phyloP scores from a whole-genome alignment of 2,797 vertebrate species.

The Salarias fasciatus region DNA sequence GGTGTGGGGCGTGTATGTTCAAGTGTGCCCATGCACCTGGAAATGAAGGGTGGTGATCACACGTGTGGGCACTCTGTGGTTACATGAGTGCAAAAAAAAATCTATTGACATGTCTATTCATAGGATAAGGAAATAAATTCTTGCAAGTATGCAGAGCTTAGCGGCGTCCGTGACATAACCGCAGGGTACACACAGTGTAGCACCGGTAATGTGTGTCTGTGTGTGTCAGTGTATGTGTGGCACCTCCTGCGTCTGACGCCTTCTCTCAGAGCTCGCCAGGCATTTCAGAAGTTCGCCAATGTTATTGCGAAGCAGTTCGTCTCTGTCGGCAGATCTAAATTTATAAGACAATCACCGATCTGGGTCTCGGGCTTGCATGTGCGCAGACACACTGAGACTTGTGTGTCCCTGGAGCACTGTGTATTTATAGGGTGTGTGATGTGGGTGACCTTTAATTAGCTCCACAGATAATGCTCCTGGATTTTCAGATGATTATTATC shows the following conservation, averaged over 20 bases:
- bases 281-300: slow-evolving; percentile 49
- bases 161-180: slow-evolving; percentile 43
- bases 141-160: slow-evolving; percentile 43
- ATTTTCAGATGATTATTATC: slow-evolving; percentile 68
- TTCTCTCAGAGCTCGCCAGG: slow-evolving; percentile 54
- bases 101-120: slow-evolving; percentile 58
- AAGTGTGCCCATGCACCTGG: slow-evolving; percentile 28
- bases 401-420: slow-evolving; percentile 47
- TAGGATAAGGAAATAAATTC: slow-evolving; percentile 54
- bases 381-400: slow-evolving; percentile 28
- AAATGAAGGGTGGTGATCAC: slow-evolving; percentile 60
- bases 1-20: slow-evolving; percentile 6
- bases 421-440: slow-evolving; percentile 77
- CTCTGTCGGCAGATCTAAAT: slow-evolving; percentile 78
- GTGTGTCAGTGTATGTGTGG: neutral
- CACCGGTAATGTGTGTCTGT: slow-evolving; percentile 6
- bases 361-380: slow-evolving; percentile 48
- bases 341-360: slow-evolving; percentile 74
- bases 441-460: slow-evolving; percentile 74
- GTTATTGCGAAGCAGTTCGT: slow-evolving; percentile 67
- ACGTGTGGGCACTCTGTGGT: slow-evolving; percentile 38
- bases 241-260: slow-evolving; percentile 34
- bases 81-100: slow-evolving; percentile 63
- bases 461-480: slow-evolving; percentile 62
- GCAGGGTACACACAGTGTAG: slow-evolving; percentile 39